Conservation (phyloP, 2,113 vertebrate genomes). For the Noctilio leporinus region DNA sequence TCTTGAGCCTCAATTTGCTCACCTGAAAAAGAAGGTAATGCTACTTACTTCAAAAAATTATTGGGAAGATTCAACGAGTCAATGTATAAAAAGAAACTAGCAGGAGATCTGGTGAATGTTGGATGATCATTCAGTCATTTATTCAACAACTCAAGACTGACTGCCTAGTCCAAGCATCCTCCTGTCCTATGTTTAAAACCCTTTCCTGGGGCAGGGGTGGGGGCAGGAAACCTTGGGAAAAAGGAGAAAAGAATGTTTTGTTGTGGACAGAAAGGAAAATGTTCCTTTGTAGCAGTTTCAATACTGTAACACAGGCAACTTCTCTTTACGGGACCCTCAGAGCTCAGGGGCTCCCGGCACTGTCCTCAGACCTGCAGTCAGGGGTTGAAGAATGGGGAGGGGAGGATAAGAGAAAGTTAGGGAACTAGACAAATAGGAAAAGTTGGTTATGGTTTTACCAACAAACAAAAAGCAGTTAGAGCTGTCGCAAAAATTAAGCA, state of each 20-base stretch:
- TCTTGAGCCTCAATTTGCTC: neutral
- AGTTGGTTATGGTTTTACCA: neutral
- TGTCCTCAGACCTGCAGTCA: neutral
- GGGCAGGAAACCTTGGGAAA: too few relatives aligned
- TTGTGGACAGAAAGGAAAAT: neutral
- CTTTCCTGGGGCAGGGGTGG: too few relatives aligned
- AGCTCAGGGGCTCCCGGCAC: neutral
- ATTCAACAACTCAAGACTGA: neutral
- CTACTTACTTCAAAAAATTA: neutral
- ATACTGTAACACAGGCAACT: neutral
- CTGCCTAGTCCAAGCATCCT: neutral
- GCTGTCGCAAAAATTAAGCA: conserved; percentile 5
- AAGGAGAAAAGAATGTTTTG: neutral
- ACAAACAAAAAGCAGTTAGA: neutral
- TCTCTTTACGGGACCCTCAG: neutral
- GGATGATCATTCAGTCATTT: neutral
- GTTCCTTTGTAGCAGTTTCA: neutral
- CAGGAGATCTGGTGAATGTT: neutral
- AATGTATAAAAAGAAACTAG: neutral
- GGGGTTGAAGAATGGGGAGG: too few relatives aligned
- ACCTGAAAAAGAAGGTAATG: neutral
- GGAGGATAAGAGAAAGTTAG: neutral
- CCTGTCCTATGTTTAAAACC: neutral
- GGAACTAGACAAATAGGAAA: neutral
- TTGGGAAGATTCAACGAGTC: neutral